Conservation (phyloP, 2,113 vertebrate genomes). For the Aegotheles bennettii region DNA sequence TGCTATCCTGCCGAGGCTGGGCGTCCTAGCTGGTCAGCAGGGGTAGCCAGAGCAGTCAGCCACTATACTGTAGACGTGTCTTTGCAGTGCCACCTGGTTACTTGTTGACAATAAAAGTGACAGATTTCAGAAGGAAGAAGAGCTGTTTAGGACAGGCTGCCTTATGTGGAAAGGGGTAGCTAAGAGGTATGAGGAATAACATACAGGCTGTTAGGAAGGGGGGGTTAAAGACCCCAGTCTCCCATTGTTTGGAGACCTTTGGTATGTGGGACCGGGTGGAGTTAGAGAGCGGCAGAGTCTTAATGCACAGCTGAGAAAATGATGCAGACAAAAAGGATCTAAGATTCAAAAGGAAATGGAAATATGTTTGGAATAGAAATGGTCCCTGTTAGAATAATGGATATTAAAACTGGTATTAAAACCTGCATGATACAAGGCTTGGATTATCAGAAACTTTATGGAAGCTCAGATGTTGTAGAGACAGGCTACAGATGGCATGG, state of each 20-base stretch:
- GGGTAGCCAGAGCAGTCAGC: background rate
- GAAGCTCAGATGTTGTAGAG: background rate
- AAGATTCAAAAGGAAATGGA: background rate
- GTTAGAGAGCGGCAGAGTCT: background rate
- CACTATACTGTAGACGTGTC: rapidly evolving
- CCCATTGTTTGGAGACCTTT: background rate
- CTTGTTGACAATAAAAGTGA: background rate
- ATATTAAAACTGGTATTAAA: background rate
- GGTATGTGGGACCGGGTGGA: background rate
- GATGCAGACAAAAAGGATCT: background rate
- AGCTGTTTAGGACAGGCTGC: background rate
- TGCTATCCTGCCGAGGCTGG: background rate
- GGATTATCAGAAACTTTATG: background rate
- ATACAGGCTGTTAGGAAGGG: background rate
- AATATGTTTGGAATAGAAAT: background rate
- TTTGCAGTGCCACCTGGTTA: background rate
- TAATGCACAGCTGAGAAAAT: background rate
- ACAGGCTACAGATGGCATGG: background rate
- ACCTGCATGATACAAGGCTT: background rate
- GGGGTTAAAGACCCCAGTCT: background rate
- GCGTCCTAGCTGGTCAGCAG: background rate
- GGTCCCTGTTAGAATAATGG: background rate
- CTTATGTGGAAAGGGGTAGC: background rate
- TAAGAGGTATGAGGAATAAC: background rate
- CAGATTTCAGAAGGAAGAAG: background rate